phyloP scores from a whole-genome alignment of 2,113 vertebrate genomes.

The Nettapus auritus region DNA sequence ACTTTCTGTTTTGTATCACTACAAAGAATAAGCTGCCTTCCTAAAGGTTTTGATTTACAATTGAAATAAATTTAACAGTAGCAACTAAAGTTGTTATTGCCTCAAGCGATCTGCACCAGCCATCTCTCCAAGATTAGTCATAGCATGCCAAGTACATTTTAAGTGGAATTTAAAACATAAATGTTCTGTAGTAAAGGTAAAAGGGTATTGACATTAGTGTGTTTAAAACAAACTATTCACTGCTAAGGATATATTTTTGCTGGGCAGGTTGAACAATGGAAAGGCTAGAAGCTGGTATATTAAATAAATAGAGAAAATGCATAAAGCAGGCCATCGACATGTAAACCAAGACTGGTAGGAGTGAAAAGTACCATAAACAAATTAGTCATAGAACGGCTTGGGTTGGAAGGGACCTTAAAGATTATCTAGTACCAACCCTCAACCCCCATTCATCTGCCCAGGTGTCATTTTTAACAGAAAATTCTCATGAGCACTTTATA shows the following conservation, averaged over 20 bases:
- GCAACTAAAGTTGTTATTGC: not conserved
- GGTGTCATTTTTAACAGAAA: not conserved
- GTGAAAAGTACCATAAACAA: not conserved
- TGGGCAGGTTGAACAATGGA: not conserved
- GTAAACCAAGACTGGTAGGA: not conserved
- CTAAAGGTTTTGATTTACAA: not conserved
- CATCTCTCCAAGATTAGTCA: not conserved
- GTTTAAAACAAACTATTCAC: not conserved
- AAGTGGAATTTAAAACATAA: constrained; percentile 4
- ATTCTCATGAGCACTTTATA: not conserved
- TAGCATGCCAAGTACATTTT: not conserved
- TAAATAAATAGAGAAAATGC: not conserved
- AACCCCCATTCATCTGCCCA: not conserved
- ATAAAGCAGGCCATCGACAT: not conserved
- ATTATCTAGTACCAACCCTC: too few relatives aligned
- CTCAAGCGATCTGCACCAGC: not conserved
- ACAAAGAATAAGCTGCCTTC: not conserved
- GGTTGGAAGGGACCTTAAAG: too few relatives aligned
- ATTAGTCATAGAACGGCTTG: not conserved
- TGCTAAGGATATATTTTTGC: not conserved
- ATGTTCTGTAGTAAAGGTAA: not conserved
- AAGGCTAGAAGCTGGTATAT: not conserved
- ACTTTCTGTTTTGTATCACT: not conserved
- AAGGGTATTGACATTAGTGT: not conserved
- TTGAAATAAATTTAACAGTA: not conserved